phyloP scores from a whole-genome alignment of 2,888 invertebrate species.

The Drosophila quinaria region DNA sequence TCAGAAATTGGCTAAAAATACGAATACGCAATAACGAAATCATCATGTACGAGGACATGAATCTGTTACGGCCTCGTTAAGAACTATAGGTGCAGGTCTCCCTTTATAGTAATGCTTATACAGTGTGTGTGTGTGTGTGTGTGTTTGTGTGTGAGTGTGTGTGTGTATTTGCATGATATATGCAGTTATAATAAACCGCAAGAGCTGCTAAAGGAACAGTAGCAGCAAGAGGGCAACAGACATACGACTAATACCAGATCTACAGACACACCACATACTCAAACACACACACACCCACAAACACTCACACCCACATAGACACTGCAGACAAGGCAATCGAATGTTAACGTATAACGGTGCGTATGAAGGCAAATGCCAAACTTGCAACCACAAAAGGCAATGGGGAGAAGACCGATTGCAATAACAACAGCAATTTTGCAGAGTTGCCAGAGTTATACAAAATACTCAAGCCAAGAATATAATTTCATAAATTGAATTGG shows the following conservation, averaged over 20 bases:
- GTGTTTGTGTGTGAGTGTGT: slow-evolving; percentile 9
- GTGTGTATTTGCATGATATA: slow-evolving; percentile 73
- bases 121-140: slow-evolving; percentile 30
- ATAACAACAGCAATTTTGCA: neutral
- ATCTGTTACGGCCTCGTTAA: slow-evolving; percentile 45
- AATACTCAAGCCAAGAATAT: slow-evolving; percentile 32
- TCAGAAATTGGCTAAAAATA: slow-evolving; percentile 29
- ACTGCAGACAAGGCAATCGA: slow-evolving; percentile 50
- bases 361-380: slow-evolving; percentile 70
- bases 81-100: slow-evolving; percentile 8
- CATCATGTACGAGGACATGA: slow-evolving; percentile 38
- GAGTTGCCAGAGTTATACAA: slow-evolving; percentile 17
- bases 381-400: slow-evolving; percentile 66
- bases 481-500: slow-evolving; percentile 52
- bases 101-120: slow-evolving; percentile 16
- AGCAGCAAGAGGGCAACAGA: slow-evolving; percentile 34
- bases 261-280: neutral
- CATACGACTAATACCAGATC: slow-evolving; percentile 24
- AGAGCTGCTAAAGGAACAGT: slow-evolving; percentile 66
- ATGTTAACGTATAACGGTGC: slow-evolving; percentile 74
- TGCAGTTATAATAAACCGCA: slow-evolving; percentile 80
- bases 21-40: slow-evolving; percentile 43
- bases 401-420: slow-evolving; percentile 14
- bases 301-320: slow-evolving; percentile 8
- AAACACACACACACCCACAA: slow-evolving; percentile 13